Percentiles rank a stretch among this genome's conserved stretches.
Evolutionary conservation across 2,113 vertebrate species (phyloP).

Genomic region (Scophthalmus maximus): DNA sequence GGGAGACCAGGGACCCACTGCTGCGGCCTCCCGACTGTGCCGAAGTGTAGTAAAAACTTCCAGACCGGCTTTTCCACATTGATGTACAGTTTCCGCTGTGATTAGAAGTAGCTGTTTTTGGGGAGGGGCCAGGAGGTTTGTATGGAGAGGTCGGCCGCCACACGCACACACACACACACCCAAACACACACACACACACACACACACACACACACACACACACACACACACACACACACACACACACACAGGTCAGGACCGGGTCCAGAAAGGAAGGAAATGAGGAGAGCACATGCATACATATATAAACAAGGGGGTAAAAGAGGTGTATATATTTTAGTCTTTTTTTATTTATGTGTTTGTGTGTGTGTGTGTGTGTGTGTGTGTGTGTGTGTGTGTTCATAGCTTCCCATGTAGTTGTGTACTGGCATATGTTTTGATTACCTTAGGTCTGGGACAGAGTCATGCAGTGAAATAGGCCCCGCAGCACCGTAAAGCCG

Average conservation of each 20-base stretch:
- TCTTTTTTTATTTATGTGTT: too few species aligned
- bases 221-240: slow-evolving; percentile 4
- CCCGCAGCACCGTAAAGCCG: slow-evolving; percentile 58
- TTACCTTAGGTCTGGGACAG: slow-evolving; percentile 32
- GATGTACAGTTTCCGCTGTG: slow-evolving; percentile 60
- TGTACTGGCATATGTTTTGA: slow-evolving; percentile 20
- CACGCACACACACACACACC: slow-evolving; percentile 12
- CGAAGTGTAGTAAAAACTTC: slow-evolving; percentile 46
- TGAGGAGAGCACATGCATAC: background rate
- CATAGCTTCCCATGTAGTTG: slow-evolving; percentile 19
- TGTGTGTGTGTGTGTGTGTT: background rate
- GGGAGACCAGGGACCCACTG: slow-evolving; percentile 8
- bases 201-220: background rate
- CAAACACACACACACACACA: background rate
- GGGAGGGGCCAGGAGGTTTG: slow-evolving; percentile 37
- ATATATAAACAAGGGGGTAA: background rate
- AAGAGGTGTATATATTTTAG: background rate
- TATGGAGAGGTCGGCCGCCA: slow-evolving; percentile 40
- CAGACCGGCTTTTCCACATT: slow-evolving; percentile 36
- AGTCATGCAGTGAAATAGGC: slow-evolving; percentile 55
- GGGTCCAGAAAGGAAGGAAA: slow-evolving; percentile 18
- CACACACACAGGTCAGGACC: background rate
- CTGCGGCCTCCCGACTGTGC: slow-evolving; percentile 34
- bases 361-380: background rate
- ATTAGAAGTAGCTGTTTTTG: slow-evolving; percentile 37